Base-by-base conservation (phyloP, 2,797 vertebrate species). In the Morelia viridis region DNA sequence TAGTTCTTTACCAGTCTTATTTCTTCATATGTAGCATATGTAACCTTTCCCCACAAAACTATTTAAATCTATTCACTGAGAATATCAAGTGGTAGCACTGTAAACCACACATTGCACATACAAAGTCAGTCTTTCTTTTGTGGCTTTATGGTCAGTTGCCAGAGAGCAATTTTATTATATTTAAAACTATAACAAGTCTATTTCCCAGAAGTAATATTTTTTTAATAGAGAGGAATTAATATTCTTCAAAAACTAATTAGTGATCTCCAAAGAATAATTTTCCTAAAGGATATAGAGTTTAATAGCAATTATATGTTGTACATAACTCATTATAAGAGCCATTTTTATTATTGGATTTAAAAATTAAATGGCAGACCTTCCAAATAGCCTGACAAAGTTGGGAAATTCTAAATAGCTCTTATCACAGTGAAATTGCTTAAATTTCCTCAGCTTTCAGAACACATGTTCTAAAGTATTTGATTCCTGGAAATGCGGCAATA, bases 191-290 rank as follows among this genome's bases (percentile, higher is more conserved):
- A 96, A 96, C 95, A 95, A 93, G 90, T 68, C 89, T 92, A 92
- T 97, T 95, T 97, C 96, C 95, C 93, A 94, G 89, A 94, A 96
- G 94, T 96, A 96, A 96, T 97, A 92, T 93, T 96, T 93, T 96
- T 96, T 94, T 87, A 41, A 31, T 92, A 95, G 94, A 89, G 85
- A 96, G 89, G 96, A 96, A 97, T 97, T 96, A 97, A 97, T 96
- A 97, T 95, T 97, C 95, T 93, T 97, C 91, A 94, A 96, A 89
- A 96, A 94, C 90, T 96, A 97, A 97, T 97, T 96, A 97, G 96
- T 96, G 95, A 95, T 97, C 96, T 97, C 95, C 89, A 95, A 96
- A 97, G 95, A 96, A 93, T 96, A 91, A 96, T 96, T 96, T 97
- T 90, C 91, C 94, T 96, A 95, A 96, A 97, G 88, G 89, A 94